Base-by-base conservation (phyloP, 64 coral and sea anemone genomes). In the Stichodactyla mertensii region DNA sequence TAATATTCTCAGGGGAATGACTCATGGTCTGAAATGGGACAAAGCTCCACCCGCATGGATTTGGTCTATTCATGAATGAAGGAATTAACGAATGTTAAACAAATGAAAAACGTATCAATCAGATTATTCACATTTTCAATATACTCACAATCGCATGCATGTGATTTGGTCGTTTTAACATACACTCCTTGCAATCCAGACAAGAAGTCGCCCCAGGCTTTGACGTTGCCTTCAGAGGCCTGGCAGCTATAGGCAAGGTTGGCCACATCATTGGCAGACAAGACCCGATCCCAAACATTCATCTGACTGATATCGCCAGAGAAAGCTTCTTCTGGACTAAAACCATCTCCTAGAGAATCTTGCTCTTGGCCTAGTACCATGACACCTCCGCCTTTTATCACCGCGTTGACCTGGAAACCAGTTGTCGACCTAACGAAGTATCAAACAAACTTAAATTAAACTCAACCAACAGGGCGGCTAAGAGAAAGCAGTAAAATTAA, bases 281-380 rank as follows among this genome's bases (percentile, higher is more conserved):
- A 89, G 5, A 88, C 88, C 54, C 83, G 92, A 61, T 95, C 85
- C 93, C 93, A 99, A 3, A 99, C 67, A 56, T 94, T 99, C 83
- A 99, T 83, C 52, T 99, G 97, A 83, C 97, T 99, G 18, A 99
- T 89, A 64, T 95, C 97, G 26, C 97, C 97, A 54, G 61, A 89
- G 86, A 99, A 99, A 0, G 97, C 97, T 54, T 99, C 93, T 31
- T 92, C 93, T 55, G 97, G 92, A 87, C 86, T 99, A 78, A 95
- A 99, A 4, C 90, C 93, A 66, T 89, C 93, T 5, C 93, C 93
- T 6, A 95, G n/a, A 3, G 81, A 82, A 79, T 99, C 97, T 51
- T 99, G 97, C 79, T 99, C 97, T 66, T 99, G 97, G 18, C 90
- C 97, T 51, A 99, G 86, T 52, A 95, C 97, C 77, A 99, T 88